Evolutionary conservation across 35 echinoderm and acorn worm species (phyloP), one percentile per base, ranked within the genome.

Genomic region (Stichopus chloronotus): DNA sequence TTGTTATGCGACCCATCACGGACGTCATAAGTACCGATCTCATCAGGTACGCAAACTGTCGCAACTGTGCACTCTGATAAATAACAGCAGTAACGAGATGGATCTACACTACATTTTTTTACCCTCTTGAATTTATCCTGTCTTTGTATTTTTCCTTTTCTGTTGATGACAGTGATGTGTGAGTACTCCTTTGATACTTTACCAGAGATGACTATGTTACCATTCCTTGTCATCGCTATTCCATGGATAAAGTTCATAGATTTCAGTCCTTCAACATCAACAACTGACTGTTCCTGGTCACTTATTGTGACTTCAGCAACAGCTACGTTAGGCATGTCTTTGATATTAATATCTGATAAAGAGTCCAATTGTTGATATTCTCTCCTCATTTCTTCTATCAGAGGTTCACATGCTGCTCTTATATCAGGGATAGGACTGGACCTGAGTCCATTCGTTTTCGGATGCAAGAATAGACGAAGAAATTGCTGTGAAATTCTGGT

Each of bases 151-250:
- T 78, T 78, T 78, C 76, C 76, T 78, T 78, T 78, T 6, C 1
- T 78, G 52, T 78, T 25, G 21, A 78, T 21, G 5, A 78, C 76
- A 23, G 76, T 78, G 23, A 78, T 78, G 76, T 78, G 76, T 78
- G 76, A 78, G 12, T 22, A 21, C 7, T 43, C 76, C 5, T 8
- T 12, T 78, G 76, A 43, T 5, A 11, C 11, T 8, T 43, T 9
- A 25, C 76, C 76, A 3, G 17, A 11, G 17, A 78, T 23, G 6
- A 78, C 20, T 14, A 22, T 8, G 5, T 30, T 78, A 22, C 52
- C 74, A 78, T 30, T 14, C 21, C 74, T 78, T 8, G 3, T 23
- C 8, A n/a, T 78, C 10, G 76, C 12, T 7, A 78, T 21, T 25
- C 76, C 76, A 5, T 7, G n/a, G 5, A 20, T 78, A 25, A 21